phyloP scores from a whole-genome alignment of 1,140 invertebrate genomes.

The Meloidogyne floridensis region DNA sequence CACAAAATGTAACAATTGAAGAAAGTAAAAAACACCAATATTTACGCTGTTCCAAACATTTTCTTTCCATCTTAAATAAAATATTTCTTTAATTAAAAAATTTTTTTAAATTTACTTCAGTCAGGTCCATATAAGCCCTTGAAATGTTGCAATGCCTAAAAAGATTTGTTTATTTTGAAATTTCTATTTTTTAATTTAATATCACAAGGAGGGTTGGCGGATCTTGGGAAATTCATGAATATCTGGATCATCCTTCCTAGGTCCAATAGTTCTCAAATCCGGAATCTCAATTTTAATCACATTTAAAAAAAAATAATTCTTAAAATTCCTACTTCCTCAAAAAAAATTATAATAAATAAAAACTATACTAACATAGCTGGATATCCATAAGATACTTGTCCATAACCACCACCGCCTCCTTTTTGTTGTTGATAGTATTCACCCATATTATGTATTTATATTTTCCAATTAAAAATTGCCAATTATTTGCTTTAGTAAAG shows the following conservation, averaged over 20 bases:
- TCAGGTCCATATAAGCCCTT: constrained; percentile 56
- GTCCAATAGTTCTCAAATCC: too few species aligned
- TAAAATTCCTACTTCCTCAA: too few species aligned
- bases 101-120: constrained; percentile 49
- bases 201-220: too few species aligned
- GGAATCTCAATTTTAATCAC: too few species aligned
- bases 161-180: neutral
- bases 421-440: constrained; percentile 40
- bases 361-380: constrained; percentile 25
- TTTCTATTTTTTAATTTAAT: neutral
- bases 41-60: constrained; percentile 64
- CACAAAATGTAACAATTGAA: constrained; percentile 65
- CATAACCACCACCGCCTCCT: constrained; percentile 34
- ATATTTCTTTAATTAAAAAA: neutral
- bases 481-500: too few species aligned
- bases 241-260: too few species aligned
- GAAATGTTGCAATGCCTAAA: constrained; percentile 57
- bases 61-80: constrained; percentile 48
- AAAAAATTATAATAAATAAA: too few species aligned
- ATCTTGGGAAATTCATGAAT: too few species aligned
- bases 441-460: constrained; percentile 21
- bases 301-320: too few species aligned
- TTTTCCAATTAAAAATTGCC: neutral
- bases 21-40: constrained; percentile 51
- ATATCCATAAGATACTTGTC: constrained; percentile 37